Conservation (phyloP, 2,888 invertebrate genomes). For the Autographa pulchrina region DNA sequence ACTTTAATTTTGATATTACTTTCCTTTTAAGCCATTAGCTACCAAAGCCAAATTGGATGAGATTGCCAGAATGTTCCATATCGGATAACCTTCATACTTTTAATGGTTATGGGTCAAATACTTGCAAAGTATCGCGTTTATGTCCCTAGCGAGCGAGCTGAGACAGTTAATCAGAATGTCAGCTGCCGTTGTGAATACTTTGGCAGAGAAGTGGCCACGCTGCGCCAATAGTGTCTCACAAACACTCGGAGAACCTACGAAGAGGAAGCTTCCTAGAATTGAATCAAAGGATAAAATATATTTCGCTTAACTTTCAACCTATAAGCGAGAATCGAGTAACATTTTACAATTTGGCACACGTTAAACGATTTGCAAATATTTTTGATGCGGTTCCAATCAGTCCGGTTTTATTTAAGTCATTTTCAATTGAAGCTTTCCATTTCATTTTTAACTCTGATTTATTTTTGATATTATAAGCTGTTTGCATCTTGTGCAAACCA, state of each 20-base stretch:
- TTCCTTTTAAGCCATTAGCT: neutral
- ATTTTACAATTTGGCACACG: slow-evolving; percentile 9
- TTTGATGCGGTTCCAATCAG: slow-evolving; percentile 4
- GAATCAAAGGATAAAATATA: neutral
- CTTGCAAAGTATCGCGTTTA: slow-evolving; percentile 9
- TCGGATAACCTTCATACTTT: slow-evolving; percentile 6
- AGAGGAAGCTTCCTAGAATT: slow-evolving; percentile 3
- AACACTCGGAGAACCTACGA: slow-evolving; percentile 23
- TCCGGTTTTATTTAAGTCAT: neutral
- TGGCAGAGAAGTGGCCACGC: slow-evolving; percentile 37
- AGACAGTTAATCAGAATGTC: slow-evolving; percentile 42
- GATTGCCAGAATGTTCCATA: neutral
- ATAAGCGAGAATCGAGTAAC: neutral
- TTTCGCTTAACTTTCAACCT: neutral
- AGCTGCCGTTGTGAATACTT: slow-evolving; percentile 30
- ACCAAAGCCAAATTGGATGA: slow-evolving; percentile 4
- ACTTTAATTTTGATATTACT: neutral
- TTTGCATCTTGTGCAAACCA: neutral
- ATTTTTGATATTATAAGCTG: neutral
- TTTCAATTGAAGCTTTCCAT: slow-evolving; percentile 3
- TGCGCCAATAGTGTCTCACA: slow-evolving; percentile 41
- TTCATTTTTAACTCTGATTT: neutral
- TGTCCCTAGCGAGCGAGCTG: slow-evolving; percentile 20
- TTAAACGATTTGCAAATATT: slow-evolving; percentile 8
- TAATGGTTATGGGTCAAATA: slow-evolving; percentile 10